Percentiles rank a stretch among this genome's conserved stretches.
These are phyloP conservation scores for Odontomachus brunneus DNA, from an alignment of 1,140 invertebrate genomes.

Conservation along the genomic window DNA sequence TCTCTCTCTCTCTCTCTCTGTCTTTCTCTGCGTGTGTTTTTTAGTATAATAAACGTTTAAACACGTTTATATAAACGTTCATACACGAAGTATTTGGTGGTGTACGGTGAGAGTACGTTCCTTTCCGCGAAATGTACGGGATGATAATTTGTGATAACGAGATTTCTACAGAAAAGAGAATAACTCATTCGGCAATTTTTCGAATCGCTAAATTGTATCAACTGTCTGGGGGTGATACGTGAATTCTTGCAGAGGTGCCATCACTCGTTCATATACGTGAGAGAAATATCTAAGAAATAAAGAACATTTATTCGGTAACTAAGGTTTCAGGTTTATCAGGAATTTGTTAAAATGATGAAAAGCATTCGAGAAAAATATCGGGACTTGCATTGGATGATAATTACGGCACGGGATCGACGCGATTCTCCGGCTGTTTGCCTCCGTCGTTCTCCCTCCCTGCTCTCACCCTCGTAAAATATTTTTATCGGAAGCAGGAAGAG, in stretches of 20 bases:
- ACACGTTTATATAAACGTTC: neutral
- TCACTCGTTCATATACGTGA: too few relatives aligned
- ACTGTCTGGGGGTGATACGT: too few relatives aligned
- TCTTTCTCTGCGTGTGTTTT: slow-evolving; percentile 24
- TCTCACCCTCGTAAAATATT: slow-evolving; percentile 28
- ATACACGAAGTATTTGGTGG: neutral
- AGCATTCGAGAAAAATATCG: neutral
- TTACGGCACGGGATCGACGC: neutral
- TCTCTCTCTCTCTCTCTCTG: neutral
- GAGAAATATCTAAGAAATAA: too few relatives aligned
- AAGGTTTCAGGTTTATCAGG: neutral
- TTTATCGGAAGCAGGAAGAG: slow-evolving; percentile 65
- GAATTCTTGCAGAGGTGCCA: too few relatives aligned
- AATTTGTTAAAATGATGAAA: neutral
- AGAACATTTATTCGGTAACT: too few relatives aligned
- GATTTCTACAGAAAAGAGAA: neutral
- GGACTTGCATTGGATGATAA: neutral
- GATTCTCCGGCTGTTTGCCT: slow-evolving; percentile 46
- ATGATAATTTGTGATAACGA: neutral
- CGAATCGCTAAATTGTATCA: too few relatives aligned
- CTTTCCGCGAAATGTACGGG: too few relatives aligned
- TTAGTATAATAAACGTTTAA: slow-evolving; percentile 39
- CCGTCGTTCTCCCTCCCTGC: neutral
- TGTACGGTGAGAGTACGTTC: neutral
- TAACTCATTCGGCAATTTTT: too few relatives aligned